Base-by-base conservation (phyloP, 2,888 invertebrate species). In the Platycheirus albimanus region DNA sequence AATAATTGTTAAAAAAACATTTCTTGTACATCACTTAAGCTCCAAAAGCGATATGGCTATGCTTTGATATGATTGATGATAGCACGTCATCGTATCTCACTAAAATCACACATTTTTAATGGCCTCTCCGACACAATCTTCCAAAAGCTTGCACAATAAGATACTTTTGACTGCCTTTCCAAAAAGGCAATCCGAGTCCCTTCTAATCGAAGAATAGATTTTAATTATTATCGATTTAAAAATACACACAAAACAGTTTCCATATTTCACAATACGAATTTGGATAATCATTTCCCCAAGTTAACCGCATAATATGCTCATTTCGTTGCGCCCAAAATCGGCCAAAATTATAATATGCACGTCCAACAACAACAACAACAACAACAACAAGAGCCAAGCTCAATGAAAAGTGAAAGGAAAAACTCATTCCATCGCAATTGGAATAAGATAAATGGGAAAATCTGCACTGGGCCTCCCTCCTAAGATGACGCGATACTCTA, bases 321-420 rank as follows among this genome's bases (percentile, higher is more conserved):
- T 45, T 78, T 72, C 19, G 72, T 45, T 78, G 51, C 64, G 19
- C 52, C 49, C 71, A 38, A 71, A 70, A 70, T 76, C 69, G 47
- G 38, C 28, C 43, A 45, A 33, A n/a, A n/a, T n/a, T n/a, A n/a
- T n/a, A n/a, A n/a, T n/a, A n/a, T n/a, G n/a, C n/a, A n/a, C n/a
- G n/a, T n/a, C n/a, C n/a, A n/a, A n/a, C n/a, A n/a, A n/a, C n/a
- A n/a, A n/a, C n/a, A n/a, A n/a, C n/a, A n/a, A n/a, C n/a, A n/a
- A n/a, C n/a, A n/a, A n/a, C n/a, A 43, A 71, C 30, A 15, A 15
- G 8, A 36, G 19, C 54, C 13, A 4, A 38, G 38, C 58, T 24
- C 47, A 33, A 47, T 52, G 36, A 77, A 81, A 81, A 81, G 81
- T 81, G 81, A 81, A 77, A 81, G 81, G 81, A 71, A 81, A 54